Evolutionary conservation across 2,113 vertebrate species (phyloP).

Genomic region (Oreochromis niloticus): DNA sequence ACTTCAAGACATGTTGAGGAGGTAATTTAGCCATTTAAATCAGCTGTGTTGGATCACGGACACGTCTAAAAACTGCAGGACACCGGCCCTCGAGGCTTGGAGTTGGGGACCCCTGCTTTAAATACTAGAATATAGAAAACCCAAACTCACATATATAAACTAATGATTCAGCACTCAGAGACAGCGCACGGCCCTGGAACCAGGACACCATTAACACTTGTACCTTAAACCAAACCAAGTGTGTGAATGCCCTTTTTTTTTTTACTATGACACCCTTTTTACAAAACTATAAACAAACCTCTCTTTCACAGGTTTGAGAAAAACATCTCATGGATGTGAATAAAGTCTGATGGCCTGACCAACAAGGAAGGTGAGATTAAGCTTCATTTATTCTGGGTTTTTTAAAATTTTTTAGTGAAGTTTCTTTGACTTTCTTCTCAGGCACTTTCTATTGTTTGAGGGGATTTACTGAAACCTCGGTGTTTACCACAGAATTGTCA

Average conservation of each 20-base stretch:
- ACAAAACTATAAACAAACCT: background rate
- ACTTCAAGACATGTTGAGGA: too few species aligned
- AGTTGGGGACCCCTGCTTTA: background rate
- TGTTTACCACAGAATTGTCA: background rate
- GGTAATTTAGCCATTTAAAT: too few species aligned
- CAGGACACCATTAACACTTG: background rate
- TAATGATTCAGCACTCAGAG: background rate
- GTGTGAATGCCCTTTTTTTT: background rate
- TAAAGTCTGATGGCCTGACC: background rate
- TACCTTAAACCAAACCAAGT: background rate
- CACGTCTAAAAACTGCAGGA: too few species aligned
- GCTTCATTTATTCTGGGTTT: accelerated
- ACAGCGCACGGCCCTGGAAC: background rate
- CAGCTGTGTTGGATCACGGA: too few species aligned
- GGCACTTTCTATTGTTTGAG: background rate
- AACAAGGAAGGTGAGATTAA: background rate
- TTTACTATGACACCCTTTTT: background rate
- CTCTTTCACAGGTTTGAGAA: background rate
- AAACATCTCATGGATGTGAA: background rate
- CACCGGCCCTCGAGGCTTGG: too few species aligned
- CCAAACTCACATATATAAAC: background rate
- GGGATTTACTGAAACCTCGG: background rate
- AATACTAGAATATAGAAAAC: background rate
- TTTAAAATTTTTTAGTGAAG: background rate
- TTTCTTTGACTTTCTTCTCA: background rate